These are phyloP conservation scores for Myopa testacea DNA, from an alignment of 2,888 invertebrate genomes.

Conservation along the genomic window DNA sequence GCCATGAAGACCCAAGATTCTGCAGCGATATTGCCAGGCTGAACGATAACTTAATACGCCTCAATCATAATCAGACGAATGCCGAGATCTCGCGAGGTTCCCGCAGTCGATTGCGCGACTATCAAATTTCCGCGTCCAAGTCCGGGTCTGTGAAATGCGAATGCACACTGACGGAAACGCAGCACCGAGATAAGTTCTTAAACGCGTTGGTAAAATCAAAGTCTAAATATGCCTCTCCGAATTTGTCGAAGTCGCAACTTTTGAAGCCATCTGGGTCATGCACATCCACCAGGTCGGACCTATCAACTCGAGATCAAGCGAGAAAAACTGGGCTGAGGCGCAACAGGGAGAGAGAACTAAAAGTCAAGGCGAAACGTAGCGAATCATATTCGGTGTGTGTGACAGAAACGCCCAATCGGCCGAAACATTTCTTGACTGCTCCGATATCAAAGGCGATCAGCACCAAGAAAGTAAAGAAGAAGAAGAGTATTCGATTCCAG, in stretches of 20 bases:
- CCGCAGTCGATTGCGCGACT: background rate
- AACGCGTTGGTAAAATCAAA: background rate
- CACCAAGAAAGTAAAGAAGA: slow-evolving; percentile 42
- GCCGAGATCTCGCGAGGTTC: background rate
- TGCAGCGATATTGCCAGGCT: background rate
- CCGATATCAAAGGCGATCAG: background rate
- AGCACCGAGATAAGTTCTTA: background rate
- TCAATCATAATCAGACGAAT: slow-evolving; percentile 2
- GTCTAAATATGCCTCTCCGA: background rate
- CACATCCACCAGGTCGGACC: background rate
- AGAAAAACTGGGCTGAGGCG: background rate
- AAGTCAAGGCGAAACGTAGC: background rate
- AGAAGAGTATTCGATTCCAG: slow-evolving; percentile 41
- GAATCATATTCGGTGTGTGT: background rate
- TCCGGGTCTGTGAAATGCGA: background rate
- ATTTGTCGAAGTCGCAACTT: background rate
- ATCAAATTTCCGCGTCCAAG: background rate
- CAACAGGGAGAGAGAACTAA: slow-evolving; percentile 1
- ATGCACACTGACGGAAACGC: background rate
- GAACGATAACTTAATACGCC: background rate
- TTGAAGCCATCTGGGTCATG: background rate
- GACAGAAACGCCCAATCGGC: background rate
- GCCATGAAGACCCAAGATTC: background rate
- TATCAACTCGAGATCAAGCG: background rate
- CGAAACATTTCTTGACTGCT: background rate